Evolutionary conservation across 1,140 invertebrate species (phyloP), one percentile per base, ranked within the genome.

Genomic region (Prorops nasuta): DNA sequence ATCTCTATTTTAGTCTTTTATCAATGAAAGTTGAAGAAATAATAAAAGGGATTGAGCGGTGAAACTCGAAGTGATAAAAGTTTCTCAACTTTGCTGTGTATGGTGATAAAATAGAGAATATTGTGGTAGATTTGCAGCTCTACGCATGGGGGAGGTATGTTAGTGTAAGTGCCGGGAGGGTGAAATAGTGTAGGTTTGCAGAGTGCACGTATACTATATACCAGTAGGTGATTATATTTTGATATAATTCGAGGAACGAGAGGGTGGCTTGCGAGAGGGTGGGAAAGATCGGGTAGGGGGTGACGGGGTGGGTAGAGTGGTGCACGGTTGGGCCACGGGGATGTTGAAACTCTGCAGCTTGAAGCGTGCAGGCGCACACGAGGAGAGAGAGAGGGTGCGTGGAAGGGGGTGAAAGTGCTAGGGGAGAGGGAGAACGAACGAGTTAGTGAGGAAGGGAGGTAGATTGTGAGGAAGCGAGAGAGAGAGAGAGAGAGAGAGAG

Each of bases 151-250:
- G n/a, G n/a, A n/a, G n/a, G n/a, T n/a, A n/a, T n/a, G n/a, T n/a
- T n/a, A n/a, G n/a, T n/a, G n/a, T n/a, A n/a, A n/a, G n/a, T n/a
- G n/a, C n/a, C n/a, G n/a, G n/a, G n/a, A n/a, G n/a, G n/a, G n/a
- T n/a, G n/a, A n/a, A n/a, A n/a, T n/a, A n/a, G n/a, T n/a, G n/a
- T n/a, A n/a, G n/a, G n/a, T n/a, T n/a, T n/a, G n/a, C n/a, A n/a
- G n/a, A n/a, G n/a, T n/a, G n/a, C n/a, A n/a, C n/a, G n/a, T n/a
- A n/a, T n/a, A n/a, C n/a, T n/a, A n/a, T n/a, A n/a, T n/a, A n/a
- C 32, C 41, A 24, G 12, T 31, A 21, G 36, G 44, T 67, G 62
- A 68, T 70, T 66, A 69, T 67, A 70, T 72, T 70, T 71, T 66
- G 60, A 71, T 69, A 72, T 69, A 72, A 73, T 67, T 57, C 58